Base-by-base conservation (phyloP, 2,797 vertebrate genomes). In the Acrocephalus scirpaceus region DNA sequence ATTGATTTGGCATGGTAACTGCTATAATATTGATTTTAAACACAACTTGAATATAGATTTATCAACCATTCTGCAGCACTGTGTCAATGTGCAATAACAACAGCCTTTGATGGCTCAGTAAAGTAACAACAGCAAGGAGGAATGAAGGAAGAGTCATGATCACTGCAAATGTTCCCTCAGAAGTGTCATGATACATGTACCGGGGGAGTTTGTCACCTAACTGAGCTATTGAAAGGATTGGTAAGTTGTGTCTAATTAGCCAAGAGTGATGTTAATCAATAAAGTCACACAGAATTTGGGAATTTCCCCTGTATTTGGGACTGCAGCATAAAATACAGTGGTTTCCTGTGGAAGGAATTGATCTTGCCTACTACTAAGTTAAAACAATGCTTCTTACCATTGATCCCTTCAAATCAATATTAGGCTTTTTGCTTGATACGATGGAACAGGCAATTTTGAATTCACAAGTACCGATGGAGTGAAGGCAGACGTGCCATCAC, bases 11-110 rank as follows among this genome's bases (percentile, higher is more conserved):
- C 70, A 66, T 21, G 12, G 83, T 58, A 92, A 88, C 88, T 70
- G 56, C 71, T 93, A 95, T 56, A 92, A 91, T 57, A 96, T 82
- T 61, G 92, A 95, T 88, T 96, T 88, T 67, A 67, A 92, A 92
- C 42, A 3, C 82, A 86, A 76, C 73, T 82, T 42, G 62, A 79
- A 34, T 92, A 88, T 88, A 61, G 91, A 96, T 94, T 86, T 94
- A 95, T 93, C 83, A 87, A 17, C 73, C 34, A n/a, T 86, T 86
- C 71, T 67, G 40, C 30, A 92, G 76, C 67, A 78, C 80, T 32
- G 13, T 93, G 86, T 88, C 94, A 92, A 82, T 61, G 79, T 10
- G 42, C 64, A 93, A 44, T 81, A 96, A 92, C 0, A 9, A 90
- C 61, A 81, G 90, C 62, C 48, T 86, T 84, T 73, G 92, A 86